phyloP scores from a whole-genome alignment of 2,797 vertebrate genomes.

The Myotis vivesi region DNA sequence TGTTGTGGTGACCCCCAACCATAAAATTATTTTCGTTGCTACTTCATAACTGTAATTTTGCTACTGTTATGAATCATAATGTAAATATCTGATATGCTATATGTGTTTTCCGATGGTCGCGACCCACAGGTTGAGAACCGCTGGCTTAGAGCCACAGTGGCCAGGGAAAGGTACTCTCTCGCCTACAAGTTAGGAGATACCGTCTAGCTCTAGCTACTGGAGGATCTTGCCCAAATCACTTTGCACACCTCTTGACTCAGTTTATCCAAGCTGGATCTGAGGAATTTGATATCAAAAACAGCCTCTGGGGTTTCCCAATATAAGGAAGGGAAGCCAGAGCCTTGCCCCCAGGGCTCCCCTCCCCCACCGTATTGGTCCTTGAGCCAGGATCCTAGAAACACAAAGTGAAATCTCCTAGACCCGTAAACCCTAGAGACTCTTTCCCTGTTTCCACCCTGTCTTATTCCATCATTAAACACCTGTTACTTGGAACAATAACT shows the following conservation, averaged over 20 bases:
- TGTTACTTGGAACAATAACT: slow-evolving; percentile 27
- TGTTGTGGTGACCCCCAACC: too few species aligned
- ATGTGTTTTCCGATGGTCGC: too few species aligned
- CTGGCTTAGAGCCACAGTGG: too few species aligned
- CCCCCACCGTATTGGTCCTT: fast-evolving
- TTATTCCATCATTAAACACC: neutral
- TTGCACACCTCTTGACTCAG: neutral
- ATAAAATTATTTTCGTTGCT: too few species aligned
- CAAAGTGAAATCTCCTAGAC: neutral
- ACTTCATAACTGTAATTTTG: too few species aligned
- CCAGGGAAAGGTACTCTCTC: neutral
- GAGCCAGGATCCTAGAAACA: neutral
- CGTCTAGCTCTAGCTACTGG: neutral
- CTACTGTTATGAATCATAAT: too few species aligned
- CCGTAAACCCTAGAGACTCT: neutral
- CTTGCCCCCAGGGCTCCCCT: neutral
- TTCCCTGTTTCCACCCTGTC: neutral
- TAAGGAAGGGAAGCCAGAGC: neutral
- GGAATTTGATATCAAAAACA: neutral
- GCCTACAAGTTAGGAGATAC: neutral
- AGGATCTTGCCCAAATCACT: neutral
- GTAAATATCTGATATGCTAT: too few species aligned
- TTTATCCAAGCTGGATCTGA: neutral
- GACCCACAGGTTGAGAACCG: too few species aligned
- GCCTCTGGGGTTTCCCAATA: neutral